These are phyloP conservation scores for Artibeus jamaicensis DNA, from an alignment of 2,797 vertebrate species.

Conservation along the genomic window DNA sequence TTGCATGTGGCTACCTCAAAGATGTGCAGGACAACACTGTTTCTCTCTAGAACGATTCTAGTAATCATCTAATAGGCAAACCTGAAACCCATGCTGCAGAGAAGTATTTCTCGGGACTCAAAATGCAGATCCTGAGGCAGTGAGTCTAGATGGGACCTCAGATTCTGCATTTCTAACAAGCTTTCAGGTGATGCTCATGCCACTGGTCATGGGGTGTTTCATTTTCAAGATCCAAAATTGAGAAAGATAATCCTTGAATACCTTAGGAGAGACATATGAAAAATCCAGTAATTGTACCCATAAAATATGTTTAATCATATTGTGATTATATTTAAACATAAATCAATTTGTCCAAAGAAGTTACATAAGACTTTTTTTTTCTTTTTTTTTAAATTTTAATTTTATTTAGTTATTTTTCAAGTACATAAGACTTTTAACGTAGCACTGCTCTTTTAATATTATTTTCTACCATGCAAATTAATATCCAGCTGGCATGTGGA, in stretches of 20 bases:
- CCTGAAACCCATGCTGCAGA: conserved; percentile 48
- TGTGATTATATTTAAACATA: neutral
- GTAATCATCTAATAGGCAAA: conserved; percentile 56
- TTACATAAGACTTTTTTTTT: neutral
- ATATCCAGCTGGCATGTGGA: neutral
- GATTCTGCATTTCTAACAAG: neutral
- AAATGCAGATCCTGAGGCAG: fast-evolving
- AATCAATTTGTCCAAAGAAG: neutral
- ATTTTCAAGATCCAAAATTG: conserved; percentile 44
- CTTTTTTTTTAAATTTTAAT: too few species aligned
- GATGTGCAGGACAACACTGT: conserved; percentile 56
- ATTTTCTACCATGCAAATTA: neutral
- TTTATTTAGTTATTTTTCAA: too few species aligned
- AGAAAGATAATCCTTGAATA: conserved; percentile 53
- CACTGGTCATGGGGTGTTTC: neutral
- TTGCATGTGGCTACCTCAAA: conserved; percentile 62
- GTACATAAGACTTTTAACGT: neutral
- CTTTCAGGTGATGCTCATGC: neutral
- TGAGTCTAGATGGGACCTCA: neutral
- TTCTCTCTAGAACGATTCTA: conserved; percentile 51
- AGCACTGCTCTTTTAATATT: neutral
- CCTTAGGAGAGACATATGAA: conserved; percentile 53
- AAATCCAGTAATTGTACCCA: neutral
- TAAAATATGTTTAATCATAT: neutral
- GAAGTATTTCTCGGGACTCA: neutral